phyloP scores from a whole-genome alignment of 2,888 invertebrate species.

The Ophion ventricosus region DNA sequence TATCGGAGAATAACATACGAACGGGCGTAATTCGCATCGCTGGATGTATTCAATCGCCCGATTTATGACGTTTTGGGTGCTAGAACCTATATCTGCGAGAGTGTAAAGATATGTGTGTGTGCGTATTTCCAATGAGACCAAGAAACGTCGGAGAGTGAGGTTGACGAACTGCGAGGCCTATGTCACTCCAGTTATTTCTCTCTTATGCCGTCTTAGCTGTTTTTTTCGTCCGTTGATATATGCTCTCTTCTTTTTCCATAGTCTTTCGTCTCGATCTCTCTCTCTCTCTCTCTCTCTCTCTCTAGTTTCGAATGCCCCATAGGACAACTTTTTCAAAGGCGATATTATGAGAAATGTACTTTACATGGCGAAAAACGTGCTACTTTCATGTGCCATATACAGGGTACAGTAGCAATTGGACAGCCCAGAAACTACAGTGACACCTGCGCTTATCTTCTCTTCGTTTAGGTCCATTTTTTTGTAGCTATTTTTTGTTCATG shows the following conservation, averaged over 20 bases:
- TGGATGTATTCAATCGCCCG: slow-evolving; percentile 6
- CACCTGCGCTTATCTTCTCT: too few relatives aligned
- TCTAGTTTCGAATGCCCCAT: too few relatives aligned
- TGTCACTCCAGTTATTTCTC: slow-evolving; percentile 1
- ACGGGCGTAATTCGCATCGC: slow-evolving; percentile 16
- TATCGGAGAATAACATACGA: neutral
- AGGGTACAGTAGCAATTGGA: too few relatives aligned
- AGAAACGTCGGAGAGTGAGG: slow-evolving; percentile 68
- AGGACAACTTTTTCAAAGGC: too few relatives aligned
- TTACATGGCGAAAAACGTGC: too few relatives aligned
- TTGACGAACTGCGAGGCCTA: slow-evolving; percentile 71
- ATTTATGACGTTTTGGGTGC: slow-evolving; percentile 11
- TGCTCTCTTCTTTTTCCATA: slow-evolving; percentile 18
- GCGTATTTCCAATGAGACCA: neutral
- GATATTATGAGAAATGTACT: too few relatives aligned
- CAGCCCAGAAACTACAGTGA: too few relatives aligned
- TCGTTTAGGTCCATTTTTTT: too few relatives aligned
- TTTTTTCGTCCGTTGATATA: slow-evolving; percentile 12
- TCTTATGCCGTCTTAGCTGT: neutral
- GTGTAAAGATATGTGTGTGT: slow-evolving; percentile 18
- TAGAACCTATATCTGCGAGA: neutral
- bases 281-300: too few relatives aligned
- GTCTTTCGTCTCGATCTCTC: slow-evolving; percentile 8
- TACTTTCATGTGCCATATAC: too few relatives aligned
- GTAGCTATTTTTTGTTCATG: too few relatives aligned